Base-by-base conservation (phyloP, 2,113 vertebrate genomes). In the Channa argus region DNA sequence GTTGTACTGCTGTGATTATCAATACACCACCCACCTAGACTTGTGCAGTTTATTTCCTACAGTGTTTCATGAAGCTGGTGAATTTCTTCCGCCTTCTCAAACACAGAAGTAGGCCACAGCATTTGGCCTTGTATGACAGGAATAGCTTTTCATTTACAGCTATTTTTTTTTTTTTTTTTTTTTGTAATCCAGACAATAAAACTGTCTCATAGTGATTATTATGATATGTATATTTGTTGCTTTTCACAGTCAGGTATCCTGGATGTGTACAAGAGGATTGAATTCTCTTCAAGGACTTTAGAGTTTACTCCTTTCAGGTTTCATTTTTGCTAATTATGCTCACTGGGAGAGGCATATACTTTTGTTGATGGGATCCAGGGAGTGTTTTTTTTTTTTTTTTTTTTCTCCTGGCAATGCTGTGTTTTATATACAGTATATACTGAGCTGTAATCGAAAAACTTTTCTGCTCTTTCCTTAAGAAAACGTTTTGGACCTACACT, bases 311-410 rank as follows among this genome's bases (percentile, higher is more conserved):
- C 54, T 74, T 59, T 51, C 49, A 24, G 52, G 64, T 62, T 75
- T 14, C 36, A 24, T 51, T 51, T 75, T 54, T 63, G 67, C 41
- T 82, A 79, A 80, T 85, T 84, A 79, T 70, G 54, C 71, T 69
- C 82, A 37, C 8, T 79, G 75, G 79, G 85, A 84, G 54, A 65
- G 46, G n/a, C 38, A 8, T 8, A 51, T 24, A 39, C 41, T 74
- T 55, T 60, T 65, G 51, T 39, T 43, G 47, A 56, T 56, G 41
- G 37, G 66, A 45, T 67, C 58, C 33, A 12, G 66, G 62, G 70
- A 75, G 45, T 79, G 38, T 47, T 45, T 24, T 49, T 77, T 72
- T 83, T 62, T 49, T 77, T 72, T 83, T 62, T 24, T 24, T 24
- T 24, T 24, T 24, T 66, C 50, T 72, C 71, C 37, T 69, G 65